Conservation (phyloP, 2,797 vertebrate genomes). For the Rhyacichthys aspro region DNA sequence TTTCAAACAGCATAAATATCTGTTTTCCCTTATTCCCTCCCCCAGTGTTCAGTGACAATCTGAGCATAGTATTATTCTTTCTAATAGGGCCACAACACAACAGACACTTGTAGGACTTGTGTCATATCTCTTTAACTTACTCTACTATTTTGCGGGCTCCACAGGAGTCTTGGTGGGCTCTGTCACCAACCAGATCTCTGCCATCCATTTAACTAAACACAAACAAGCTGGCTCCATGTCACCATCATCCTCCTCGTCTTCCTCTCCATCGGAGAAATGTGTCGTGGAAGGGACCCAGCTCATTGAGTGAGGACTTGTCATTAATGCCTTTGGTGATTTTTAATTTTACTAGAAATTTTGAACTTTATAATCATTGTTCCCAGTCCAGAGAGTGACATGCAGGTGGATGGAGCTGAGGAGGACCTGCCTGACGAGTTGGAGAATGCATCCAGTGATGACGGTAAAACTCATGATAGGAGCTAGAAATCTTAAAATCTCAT, state of each 20-base stretch:
- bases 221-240: conserved; percentile 11
- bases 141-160: conserved; percentile 1
- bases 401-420: conserved; percentile 77
- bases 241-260: conserved; percentile 8
- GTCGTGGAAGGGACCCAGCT: conserved; percentile 11
- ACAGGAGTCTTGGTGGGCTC: conserved; percentile 71
- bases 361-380: neutral
- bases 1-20: no score
- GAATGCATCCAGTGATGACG: conserved; percentile 80
- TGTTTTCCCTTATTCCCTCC: no score
- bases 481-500: no score
- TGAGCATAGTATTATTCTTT: no score
- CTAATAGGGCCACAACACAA: no score
- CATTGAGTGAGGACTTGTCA: conserved; percentile 47
- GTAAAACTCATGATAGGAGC: conserved; percentile 24
- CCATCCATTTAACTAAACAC: conserved; percentile 82
- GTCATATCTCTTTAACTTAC: neutral
- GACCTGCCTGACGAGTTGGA: conserved; percentile 85
- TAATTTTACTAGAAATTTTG: neutral
- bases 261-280: conserved; percentile 55
- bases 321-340: neutral
- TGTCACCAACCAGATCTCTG: conserved; percentile 84
- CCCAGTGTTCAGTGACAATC: no score
- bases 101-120: no score
- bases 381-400: conserved; percentile 62